Conservation (phyloP, 2,113 vertebrate species). For the Cyprinodon brontotheroides region DNA sequence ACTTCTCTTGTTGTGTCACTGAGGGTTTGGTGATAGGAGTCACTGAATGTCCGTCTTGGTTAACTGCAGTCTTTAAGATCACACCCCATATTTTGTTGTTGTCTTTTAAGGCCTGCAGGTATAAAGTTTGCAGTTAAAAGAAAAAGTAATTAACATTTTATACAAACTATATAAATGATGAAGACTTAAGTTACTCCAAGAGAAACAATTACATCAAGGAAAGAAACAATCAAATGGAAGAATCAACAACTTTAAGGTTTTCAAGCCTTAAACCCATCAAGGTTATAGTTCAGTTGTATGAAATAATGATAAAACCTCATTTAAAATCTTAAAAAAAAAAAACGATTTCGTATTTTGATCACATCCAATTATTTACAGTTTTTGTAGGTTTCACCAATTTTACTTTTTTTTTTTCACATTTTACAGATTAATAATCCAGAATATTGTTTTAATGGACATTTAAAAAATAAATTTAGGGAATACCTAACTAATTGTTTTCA, state of each 20-base stretch:
- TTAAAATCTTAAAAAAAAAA: no score
- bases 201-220: neutral
- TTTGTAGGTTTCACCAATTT: no score
- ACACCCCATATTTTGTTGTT: conserved; percentile 84
- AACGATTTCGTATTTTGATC: no score
- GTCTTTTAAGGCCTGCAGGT: conserved; percentile 79
- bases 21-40: conserved; percentile 84
- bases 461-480: no score
- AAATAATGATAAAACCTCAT: neutral
- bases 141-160: neutral
- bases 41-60: conserved; percentile 80
- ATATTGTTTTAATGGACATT: no score
- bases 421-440: no score
- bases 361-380: no score
- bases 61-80: conserved; percentile 80
- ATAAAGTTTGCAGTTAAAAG: neutral
- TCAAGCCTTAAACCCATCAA: neutral
- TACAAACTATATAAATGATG: neutral
- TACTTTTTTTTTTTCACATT: no score
- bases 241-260: no score
- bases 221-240: neutral
- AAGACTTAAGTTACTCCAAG: neutral
- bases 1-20: conserved; percentile 79
- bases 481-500: no score
- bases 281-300: neutral